Evolutionary conservation across 2,113 vertebrate genomes (phyloP), one percentile per base, ranked within the genome.

Genomic region (Brachyistius frenatus): DNA sequence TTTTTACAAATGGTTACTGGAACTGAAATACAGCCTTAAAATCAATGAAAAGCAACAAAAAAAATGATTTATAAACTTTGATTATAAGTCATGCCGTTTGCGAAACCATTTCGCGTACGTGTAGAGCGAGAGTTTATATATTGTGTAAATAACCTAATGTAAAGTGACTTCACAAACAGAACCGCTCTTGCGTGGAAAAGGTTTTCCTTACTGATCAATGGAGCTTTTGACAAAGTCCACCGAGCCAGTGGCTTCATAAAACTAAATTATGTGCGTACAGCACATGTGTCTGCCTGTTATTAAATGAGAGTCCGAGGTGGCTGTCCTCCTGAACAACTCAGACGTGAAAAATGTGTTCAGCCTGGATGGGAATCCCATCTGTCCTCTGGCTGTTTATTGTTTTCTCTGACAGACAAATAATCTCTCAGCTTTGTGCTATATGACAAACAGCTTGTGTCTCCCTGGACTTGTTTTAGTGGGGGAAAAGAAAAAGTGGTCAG

Each of bases 341-440:
- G 57, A 77, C 77, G 66, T 85, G 72, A 83, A 39, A 82, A 85
- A 85, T 80, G 47, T 66, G 32, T 68, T 73, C 37, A 10, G 56
- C 46, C 63, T 5, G n/a, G 49, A 66, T 16, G 5, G 41, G 49
- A 56, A 72, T 62, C 66, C 57, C 80, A 85, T 90, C 73, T 44
- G 75, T 86, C 90, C 74, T 72, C 81, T 23, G 67, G 56, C 75
- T 76, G 70, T 75, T 86, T 76, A 77, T 73, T 81, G 79, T 81
- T 83, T 77, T 79, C 58, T 81, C 66, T 64, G 75, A 80, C 78
- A 50, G 60, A 60, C n/a, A 72, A 56, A 85, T 86, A 66, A 85
- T 85, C 66, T 66, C 50, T 72, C 66, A 15, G 64, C 63, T 56
- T 53, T 66, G 35, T 66, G 30, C 50, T 9, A 13, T 14, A 56